Percentiles rank a stretch among this genome's conserved stretches.
These are phyloP conservation scores for Tokudaia muenninki DNA, from an alignment of 2,797 vertebrate species.

Conservation along the genomic window DNA sequence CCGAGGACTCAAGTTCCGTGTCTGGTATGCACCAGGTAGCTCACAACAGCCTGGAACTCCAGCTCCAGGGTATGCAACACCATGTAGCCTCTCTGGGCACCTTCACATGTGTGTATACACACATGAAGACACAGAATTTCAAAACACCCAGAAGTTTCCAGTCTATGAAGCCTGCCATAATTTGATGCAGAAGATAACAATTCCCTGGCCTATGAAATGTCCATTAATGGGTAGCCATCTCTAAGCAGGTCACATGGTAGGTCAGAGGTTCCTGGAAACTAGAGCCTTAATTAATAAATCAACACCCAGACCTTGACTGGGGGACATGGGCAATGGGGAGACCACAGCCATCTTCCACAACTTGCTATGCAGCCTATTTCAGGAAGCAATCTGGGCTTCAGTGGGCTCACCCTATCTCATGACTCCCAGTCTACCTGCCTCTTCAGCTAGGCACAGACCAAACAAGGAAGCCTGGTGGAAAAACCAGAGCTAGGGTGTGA, in stretches of 20 bases:
- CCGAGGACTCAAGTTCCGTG: not conserved
- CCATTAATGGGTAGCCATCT: slow-evolving; percentile 31
- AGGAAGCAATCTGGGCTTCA: not conserved
- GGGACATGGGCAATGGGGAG: not conserved
- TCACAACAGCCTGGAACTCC: too few relatives aligned
- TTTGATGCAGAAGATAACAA: slow-evolving; percentile 15
- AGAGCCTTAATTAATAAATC: slow-evolving; percentile 23
- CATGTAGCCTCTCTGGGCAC: not conserved
- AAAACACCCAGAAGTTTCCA: not conserved
- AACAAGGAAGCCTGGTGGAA: not conserved
- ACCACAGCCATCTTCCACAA: not conserved
- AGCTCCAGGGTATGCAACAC: not conserved
- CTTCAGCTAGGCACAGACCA: not conserved
- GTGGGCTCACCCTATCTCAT: not conserved
- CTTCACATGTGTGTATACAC: not conserved
- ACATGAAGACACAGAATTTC: not conserved
- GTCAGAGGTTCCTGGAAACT: slow-evolving; percentile 1
- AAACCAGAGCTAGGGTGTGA: not conserved
- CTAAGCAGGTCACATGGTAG: not conserved
- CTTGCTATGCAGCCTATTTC: not conserved
- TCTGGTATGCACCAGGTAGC: not conserved
- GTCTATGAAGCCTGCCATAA: not conserved
- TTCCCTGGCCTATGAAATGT: not conserved
- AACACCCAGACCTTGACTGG: not conserved
- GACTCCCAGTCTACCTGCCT: not conserved